Conservation (phyloP, 2,113 vertebrate genomes). For the Bettongia penicillata region DNA sequence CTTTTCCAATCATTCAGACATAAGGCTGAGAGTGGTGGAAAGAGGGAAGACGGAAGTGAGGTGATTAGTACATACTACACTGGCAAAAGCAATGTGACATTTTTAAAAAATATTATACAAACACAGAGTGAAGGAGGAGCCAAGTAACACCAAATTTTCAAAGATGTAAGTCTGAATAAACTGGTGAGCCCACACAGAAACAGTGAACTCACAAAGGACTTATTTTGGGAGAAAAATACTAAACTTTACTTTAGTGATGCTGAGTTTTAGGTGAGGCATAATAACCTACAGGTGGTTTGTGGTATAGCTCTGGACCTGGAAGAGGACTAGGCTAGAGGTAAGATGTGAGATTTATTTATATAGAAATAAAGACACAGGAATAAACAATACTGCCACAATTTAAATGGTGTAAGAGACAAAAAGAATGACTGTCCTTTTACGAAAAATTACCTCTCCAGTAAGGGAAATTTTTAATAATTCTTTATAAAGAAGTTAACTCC, state of each 20-base stretch:
- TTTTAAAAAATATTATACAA: neutral
- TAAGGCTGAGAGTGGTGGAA: neutral
- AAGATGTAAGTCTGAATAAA: neutral
- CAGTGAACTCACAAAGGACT: neutral
- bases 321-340: neutral
- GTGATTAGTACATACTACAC: neutral
- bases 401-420: neutral
- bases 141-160: neutral
- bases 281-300: neutral
- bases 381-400: neutral
- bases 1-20: neutral
- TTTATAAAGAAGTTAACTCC: neutral
- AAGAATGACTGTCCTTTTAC: neutral
- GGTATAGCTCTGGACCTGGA: neutral
- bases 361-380: neutral
- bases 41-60: neutral
- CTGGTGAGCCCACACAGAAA: neutral
- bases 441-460: neutral
- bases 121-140: neutral
- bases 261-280: neutral
- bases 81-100: neutral
- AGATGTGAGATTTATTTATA: neutral
- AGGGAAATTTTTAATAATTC: neutral
- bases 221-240: neutral
- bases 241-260: neutral